These are phyloP conservation scores for Ammospiza nelsoni DNA, from an alignment of 2,113 vertebrate genomes.

Conservation along the genomic window DNA sequence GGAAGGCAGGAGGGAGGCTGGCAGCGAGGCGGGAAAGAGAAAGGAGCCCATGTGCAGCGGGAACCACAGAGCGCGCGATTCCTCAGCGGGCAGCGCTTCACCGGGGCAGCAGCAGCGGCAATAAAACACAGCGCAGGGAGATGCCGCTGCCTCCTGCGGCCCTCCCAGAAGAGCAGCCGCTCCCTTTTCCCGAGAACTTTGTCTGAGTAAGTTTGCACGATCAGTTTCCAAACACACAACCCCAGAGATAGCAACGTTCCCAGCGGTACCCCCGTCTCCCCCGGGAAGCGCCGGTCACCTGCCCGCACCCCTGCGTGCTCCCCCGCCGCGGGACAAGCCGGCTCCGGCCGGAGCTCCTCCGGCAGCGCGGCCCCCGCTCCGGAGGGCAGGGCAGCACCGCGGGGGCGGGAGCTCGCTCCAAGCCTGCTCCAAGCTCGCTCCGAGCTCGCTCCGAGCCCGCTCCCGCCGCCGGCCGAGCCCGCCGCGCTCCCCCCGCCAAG, in stretches of 20 bases:
- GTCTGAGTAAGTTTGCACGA: neutral
- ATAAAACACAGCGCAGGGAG: neutral
- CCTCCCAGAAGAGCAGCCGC: neutral
- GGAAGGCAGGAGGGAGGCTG: neutral
- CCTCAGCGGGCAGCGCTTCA: neutral
- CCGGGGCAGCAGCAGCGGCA: neutral
- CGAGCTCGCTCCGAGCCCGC: neutral
- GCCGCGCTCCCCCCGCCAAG: neutral
- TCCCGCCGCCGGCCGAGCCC: neutral
- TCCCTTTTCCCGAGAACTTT: neutral
- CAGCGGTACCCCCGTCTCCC: neutral
- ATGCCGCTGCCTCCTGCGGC: rapidly evolving
- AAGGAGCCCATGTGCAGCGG: neutral
- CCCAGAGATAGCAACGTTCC: rapidly evolving
- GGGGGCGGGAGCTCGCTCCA: neutral
- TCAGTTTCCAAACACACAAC: neutral
- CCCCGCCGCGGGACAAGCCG: neutral
- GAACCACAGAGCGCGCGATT: neutral
- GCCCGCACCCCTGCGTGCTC: neutral
- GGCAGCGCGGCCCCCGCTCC: neutral
- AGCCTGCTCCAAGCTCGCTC: neutral
- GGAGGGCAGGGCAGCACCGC: neutral
- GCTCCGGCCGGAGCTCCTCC: neutral
- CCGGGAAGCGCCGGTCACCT: neutral
- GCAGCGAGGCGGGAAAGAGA: neutral